Evolutionary conservation across 2,797 vertebrate genomes (phyloP).

Genomic region (Sebastiscus tertius): DNA sequence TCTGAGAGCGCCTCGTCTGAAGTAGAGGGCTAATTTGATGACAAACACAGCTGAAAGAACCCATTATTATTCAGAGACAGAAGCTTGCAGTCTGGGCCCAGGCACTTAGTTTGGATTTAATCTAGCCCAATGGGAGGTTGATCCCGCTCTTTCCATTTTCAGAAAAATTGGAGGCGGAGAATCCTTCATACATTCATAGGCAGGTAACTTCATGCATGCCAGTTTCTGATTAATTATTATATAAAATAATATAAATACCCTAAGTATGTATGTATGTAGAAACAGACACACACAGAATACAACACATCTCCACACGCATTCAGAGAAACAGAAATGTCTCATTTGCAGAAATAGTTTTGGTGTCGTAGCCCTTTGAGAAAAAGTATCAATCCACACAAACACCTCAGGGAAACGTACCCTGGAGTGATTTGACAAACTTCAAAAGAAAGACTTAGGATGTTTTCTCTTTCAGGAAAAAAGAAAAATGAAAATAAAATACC

Average conservation of each 20-base stretch:
- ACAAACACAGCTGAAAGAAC: slow-evolving; percentile 74
- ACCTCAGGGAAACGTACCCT: slow-evolving; percentile 61
- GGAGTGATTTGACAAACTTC: slow-evolving; percentile 76
- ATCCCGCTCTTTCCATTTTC: slow-evolving; percentile 57
- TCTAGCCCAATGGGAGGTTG: slow-evolving; percentile 65
- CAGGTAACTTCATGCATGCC: slow-evolving; percentile 24
- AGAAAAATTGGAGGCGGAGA: slow-evolving; percentile 34
- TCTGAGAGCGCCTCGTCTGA: slow-evolving; percentile 61
- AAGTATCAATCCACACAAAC: slow-evolving; percentile 64
- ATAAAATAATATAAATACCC: not conserved
- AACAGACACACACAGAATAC: not conserved
- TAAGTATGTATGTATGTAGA: not conserved
- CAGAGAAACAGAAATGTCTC: slow-evolving; percentile 19
- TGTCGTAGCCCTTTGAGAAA: slow-evolving; percentile 56
- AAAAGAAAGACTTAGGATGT: slow-evolving; percentile 71
- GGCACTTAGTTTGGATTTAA: slow-evolving; percentile 68
- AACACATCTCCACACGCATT: slow-evolving; percentile 1
- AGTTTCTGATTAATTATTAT: not conserved
- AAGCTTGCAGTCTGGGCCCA: slow-evolving; percentile 53
- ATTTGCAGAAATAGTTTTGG: slow-evolving; percentile 39
- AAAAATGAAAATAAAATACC: slow-evolving; percentile 53
- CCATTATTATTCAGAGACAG: slow-evolving; percentile 72
- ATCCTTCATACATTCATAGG: slow-evolving; percentile 36
- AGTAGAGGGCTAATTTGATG: slow-evolving; percentile 76
- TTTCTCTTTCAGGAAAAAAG: slow-evolving; percentile 52